Percentiles rank a stretch among this genome's conserved stretches.
Conservation (phyloP, 2,888 invertebrate genomes). For the Mythimna pallens region DNA sequence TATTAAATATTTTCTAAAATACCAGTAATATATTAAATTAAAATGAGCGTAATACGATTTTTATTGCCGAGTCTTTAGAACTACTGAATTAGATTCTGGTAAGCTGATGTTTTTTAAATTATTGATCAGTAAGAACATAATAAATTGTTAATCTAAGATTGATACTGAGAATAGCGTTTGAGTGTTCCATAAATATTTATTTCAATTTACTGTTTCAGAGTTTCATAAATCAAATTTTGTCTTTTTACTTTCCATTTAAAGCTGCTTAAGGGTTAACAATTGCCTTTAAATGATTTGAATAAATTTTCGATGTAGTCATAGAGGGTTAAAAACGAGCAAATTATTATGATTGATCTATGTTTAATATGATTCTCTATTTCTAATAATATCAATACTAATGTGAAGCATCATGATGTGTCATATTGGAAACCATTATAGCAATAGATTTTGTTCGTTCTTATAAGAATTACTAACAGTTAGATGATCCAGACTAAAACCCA, state of each 20-base stretch:
- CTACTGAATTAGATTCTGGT: slow-evolving; percentile 79
- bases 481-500: neutral
- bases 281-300: slow-evolving; percentile 36
- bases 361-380: slow-evolving; percentile 1
- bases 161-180: slow-evolving; percentile 17
- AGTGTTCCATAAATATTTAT: slow-evolving; percentile 49
- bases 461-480: neutral
- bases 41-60: slow-evolving; percentile 83
- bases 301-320: slow-evolving; percentile 23
- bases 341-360: slow-evolving; percentile 53
- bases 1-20: slow-evolving; percentile 74
- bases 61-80: slow-evolving; percentile 76
- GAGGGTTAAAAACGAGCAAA: slow-evolving; percentile 39
- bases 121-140: slow-evolving; percentile 59
- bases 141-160: slow-evolving; percentile 50
- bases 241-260: slow-evolving; percentile 19
- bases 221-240: slow-evolving; percentile 52
- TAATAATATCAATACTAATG: slow-evolving; percentile 16
- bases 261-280: slow-evolving; percentile 33
- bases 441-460: neutral
- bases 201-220: slow-evolving; percentile 45
- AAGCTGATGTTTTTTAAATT: slow-evolving; percentile 74
- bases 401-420: neutral
- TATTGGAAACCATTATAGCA: neutral
- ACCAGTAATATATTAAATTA: slow-evolving; percentile 83